phyloP scores from a whole-genome alignment of 1,140 invertebrate genomes.

The Drosophila repleta region DNA sequence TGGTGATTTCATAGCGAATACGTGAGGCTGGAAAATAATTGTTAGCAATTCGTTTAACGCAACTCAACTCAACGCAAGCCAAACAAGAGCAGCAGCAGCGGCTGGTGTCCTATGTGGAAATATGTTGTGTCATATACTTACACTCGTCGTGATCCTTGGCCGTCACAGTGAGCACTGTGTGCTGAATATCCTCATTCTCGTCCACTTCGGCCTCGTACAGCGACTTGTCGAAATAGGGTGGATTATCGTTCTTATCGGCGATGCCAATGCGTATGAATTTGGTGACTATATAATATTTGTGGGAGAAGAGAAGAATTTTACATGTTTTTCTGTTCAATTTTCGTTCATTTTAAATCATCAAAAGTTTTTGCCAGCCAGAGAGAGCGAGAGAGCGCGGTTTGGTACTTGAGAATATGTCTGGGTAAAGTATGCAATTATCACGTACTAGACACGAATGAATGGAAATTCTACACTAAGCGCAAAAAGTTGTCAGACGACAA shows the following conservation, averaged over 20 bases:
- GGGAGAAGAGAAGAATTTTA: constrained; percentile 2
- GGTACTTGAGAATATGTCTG: constrained; percentile 11
- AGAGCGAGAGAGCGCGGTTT: constrained; percentile 16
- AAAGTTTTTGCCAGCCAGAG: constrained; percentile 14
- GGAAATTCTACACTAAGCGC: constrained; percentile 45
- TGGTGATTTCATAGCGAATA: constrained; percentile 99
- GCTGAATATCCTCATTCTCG: constrained; percentile 98
- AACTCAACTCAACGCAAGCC: constrained; percentile 4
- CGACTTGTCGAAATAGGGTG: constrained; percentile 97
- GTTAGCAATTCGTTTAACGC: constrained; percentile 43
- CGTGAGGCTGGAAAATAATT: constrained; percentile 90
- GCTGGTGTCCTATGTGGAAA: constrained; percentile 14
- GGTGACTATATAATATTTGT: constrained; percentile 87
- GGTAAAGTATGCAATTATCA: constrained; percentile 63
- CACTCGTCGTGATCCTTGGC: constrained; percentile 99
- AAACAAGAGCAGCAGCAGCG: no score
- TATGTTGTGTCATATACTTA: constrained; percentile 87
- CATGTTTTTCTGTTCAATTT: constrained; percentile 51
- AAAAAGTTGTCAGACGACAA: constrained; percentile 64
- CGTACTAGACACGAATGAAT: constrained; percentile 51
- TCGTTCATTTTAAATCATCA: constrained; percentile 37
- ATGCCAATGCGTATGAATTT: constrained; percentile 96
- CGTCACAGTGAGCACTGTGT: constrained; percentile 97
- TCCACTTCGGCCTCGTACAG: constrained; percentile 98
- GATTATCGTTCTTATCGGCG: constrained; percentile 98